Percentiles rank a stretch among this genome's conserved stretches.
phyloP scores from a whole-genome alignment of 2,797 vertebrate species.

The Basileuterus tristriatus region DNA sequence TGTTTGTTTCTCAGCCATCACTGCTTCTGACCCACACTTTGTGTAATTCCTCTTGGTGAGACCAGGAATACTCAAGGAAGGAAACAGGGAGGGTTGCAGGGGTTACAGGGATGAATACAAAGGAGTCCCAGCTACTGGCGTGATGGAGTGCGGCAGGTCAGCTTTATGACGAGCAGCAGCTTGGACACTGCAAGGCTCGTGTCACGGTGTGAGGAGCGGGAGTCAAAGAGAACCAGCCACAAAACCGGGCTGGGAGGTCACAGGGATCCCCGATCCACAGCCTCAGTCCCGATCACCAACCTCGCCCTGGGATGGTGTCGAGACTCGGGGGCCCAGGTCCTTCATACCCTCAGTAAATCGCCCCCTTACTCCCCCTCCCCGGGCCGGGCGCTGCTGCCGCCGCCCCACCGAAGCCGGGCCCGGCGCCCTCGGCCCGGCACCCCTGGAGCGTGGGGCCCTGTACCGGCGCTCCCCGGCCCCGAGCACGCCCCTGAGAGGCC shows the following conservation, averaged over 20 bases:
- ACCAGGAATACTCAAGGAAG: not conserved
- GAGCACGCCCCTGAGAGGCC: not conserved
- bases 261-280: not conserved
- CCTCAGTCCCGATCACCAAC: not conserved
- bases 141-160: fast-evolving
- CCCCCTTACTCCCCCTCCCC: too few species aligned
- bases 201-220: not conserved
- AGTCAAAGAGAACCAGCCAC: not conserved
- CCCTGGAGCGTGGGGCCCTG: not conserved
- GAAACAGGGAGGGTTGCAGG: not conserved
- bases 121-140: fast-evolving
- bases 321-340: too few species aligned
- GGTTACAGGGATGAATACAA: fast-evolving
- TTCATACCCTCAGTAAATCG: not conserved
- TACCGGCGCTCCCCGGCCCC: not conserved
- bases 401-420: not conserved
- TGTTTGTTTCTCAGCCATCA: not conserved
- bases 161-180: fast-evolving
- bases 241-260: fast-evolving
- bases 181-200: fast-evolving
- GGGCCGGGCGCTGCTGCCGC: not conserved
- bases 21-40: not conserved
- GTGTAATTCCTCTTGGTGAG: not conserved
- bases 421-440: not conserved
- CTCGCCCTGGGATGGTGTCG: not conserved